phyloP scores from a whole-genome alignment of 2,113 vertebrate genomes.

The Ammospiza caudacuta region DNA sequence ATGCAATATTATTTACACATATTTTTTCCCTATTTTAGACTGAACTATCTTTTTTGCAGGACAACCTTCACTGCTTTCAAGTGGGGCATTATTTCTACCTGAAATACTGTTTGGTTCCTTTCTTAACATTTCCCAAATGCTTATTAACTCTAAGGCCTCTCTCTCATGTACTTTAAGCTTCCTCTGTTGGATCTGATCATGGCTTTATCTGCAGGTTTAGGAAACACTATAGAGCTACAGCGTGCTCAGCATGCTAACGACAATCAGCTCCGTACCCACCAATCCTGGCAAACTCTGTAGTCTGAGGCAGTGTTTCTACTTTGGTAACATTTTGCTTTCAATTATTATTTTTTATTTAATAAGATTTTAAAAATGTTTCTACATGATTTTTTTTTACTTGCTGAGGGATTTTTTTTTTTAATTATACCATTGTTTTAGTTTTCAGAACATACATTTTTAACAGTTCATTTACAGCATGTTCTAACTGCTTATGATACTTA shows the following conservation, averaged over 20 bases:
- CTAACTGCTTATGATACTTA: background rate
- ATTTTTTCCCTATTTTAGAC: background rate
- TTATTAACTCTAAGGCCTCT: background rate
- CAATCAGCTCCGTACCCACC: background rate
- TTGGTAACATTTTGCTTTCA: background rate
- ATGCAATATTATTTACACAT: background rate
- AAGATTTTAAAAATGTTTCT: background rate
- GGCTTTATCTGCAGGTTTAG: slow-evolving; percentile 18
- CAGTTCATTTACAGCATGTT: background rate
- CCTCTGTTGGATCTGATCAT: background rate
- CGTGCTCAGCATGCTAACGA: background rate
- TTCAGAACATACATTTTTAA: slow-evolving; percentile 6
- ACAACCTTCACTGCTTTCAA: background rate
- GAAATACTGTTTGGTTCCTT: background rate
- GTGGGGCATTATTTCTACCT: background rate
- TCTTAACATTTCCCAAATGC: background rate
- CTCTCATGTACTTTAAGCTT: background rate
- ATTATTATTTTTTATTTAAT: background rate
- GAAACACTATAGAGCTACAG: background rate
- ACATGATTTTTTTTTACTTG: background rate
- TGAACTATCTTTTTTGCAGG: background rate
- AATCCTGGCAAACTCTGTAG: background rate
- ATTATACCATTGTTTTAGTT: background rate
- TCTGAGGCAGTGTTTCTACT: background rate
- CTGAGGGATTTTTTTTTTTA: background rate